Percentiles rank a stretch among this genome's conserved stretches.
Evolutionary conservation across 2,888 invertebrate species (phyloP).

Genomic region (Nudaria mundana): DNA sequence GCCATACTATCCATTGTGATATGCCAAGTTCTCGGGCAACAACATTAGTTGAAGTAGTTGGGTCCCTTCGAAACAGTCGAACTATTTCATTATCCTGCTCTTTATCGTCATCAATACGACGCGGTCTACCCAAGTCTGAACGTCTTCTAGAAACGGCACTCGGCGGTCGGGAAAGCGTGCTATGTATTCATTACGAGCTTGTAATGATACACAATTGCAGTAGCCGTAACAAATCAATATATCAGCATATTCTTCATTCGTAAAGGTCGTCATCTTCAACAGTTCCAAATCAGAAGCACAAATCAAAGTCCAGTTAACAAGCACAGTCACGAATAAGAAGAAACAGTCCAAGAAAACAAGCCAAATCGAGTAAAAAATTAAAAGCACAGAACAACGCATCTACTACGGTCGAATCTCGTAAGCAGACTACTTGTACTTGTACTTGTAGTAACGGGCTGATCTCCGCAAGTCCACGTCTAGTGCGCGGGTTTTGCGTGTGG

Average conservation of each 20-base stretch:
- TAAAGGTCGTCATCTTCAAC: too few relatives aligned
- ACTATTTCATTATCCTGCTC: conserved; percentile 17
- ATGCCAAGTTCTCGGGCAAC: conserved; percentile 9
- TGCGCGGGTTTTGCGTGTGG: too few relatives aligned
- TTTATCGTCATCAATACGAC: conserved; percentile 16
- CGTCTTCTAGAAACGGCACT: conserved; percentile 19
- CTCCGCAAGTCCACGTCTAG: too few relatives aligned
- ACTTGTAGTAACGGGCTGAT: too few relatives aligned
- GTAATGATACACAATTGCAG: conserved; percentile 18
- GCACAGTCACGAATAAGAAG: background rate
- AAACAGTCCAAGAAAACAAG: conserved; percentile 4
- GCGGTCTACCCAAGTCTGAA: conserved; percentile 24
- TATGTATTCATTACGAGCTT: conserved; percentile 26
- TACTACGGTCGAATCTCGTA: conserved; percentile 2
- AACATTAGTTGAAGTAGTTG: conserved; percentile 13
- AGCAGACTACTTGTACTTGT: too few relatives aligned
- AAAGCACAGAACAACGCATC: too few relatives aligned
- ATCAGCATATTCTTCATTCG: too few relatives aligned
- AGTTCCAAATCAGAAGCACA: too few relatives aligned
- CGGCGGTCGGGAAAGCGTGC: conserved; percentile 26
- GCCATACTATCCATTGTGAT: conserved; percentile 22
- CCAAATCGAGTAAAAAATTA: conserved; percentile 2
- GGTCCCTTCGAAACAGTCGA: conserved; percentile 11
- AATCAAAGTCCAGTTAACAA: too few relatives aligned
- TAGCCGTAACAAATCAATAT: conserved; percentile 22